A percentile compares a stretch with the other conserved stretches of the same genome.
These are phyloP conservation scores for Nematolebias whitei DNA, from an alignment of 2,113 vertebrate genomes.

Conservation along the genomic window DNA sequence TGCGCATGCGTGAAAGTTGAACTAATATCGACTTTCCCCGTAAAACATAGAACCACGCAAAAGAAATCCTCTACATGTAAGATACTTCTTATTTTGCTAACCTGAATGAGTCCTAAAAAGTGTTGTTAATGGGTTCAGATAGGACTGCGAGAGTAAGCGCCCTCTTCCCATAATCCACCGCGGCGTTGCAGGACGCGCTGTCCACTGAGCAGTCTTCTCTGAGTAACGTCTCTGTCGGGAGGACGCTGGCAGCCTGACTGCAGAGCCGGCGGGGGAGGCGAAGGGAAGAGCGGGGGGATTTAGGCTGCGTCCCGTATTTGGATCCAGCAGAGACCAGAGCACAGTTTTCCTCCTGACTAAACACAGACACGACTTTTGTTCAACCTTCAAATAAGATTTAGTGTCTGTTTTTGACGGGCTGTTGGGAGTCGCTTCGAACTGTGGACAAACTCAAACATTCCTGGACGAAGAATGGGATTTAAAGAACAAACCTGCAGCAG, in stretches of 20 bases:
- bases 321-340: slow-evolving; percentile 53
- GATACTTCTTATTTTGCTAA: too few species aligned
- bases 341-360: slow-evolving; percentile 48
- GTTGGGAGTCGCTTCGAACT: slow-evolving; percentile 40
- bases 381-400: slow-evolving; percentile 48
- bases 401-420: slow-evolving; percentile 25
- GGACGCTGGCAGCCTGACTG: slow-evolving; percentile 48
- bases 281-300: slow-evolving; percentile 49
- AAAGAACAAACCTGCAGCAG: slow-evolving; percentile 53
- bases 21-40: too few species aligned
- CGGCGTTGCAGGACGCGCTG: slow-evolving; percentile 7
- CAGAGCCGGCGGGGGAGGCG: slow-evolving; percentile 67
- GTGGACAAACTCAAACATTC: slow-evolving; percentile 50
- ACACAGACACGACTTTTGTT: slow-evolving; percentile 33
- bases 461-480: slow-evolving; percentile 69
- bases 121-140: neutral
- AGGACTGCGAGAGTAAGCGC: neutral
- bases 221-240: slow-evolving; percentile 28
- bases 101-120: neutral
- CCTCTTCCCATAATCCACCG: slow-evolving; percentile 60
- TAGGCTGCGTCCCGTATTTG: slow-evolving; percentile 70
- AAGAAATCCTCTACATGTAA: too few species aligned
- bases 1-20: slow-evolving; percentile 43
- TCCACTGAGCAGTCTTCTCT: neutral
- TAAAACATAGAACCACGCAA: too few species aligned